A percentile compares a stretch with the other conserved stretches of the same genome.
These are phyloP conservation scores for Punctoribates punctum DNA, from an alignment of 2,888 invertebrate genomes.

Conservation along the genomic window DNA sequence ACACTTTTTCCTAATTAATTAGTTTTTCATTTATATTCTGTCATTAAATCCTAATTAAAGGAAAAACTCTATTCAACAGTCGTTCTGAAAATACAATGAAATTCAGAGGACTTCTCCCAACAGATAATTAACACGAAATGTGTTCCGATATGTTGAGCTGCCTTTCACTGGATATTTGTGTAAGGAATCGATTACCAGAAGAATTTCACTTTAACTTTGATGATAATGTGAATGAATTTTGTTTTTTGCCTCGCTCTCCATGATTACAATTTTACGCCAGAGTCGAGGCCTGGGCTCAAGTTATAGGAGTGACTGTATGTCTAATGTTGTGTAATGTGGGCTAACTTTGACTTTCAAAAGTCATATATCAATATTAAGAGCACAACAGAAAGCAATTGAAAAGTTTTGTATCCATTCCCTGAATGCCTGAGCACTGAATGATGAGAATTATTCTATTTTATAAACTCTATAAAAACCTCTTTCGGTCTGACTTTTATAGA, in stretches of 20 bases:
- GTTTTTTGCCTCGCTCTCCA: neutral
- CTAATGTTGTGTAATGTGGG: neutral
- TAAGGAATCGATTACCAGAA: neutral
- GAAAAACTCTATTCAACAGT: too few species aligned
- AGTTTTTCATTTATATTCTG: too few species aligned
- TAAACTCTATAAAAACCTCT: too few species aligned
- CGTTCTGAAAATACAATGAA: too few species aligned
- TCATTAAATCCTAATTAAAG: too few species aligned
- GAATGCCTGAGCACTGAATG: constrained; percentile 2
- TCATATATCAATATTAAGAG: constrained; percentile 14
- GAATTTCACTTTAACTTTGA: neutral
- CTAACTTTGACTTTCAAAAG: constrained; percentile 7
- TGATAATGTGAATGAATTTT: neutral
- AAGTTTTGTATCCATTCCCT: neutral
- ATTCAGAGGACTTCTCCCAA: too few species aligned
- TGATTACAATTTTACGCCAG: neutral
- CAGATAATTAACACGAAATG: too few species aligned
- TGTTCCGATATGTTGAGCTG: neutral
- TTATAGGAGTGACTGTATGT: constrained; percentile 5
- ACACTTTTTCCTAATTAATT: too few species aligned
- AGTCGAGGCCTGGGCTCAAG: neutral
- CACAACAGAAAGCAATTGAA: constrained; percentile 17
- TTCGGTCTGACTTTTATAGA: too few species aligned
- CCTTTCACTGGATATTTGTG: neutral
- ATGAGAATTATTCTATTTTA: constrained; percentile 10